Evolutionary conservation across 2,888 invertebrate species (phyloP), one percentile per base, ranked within the genome.

Genomic region (Cotesia congregata): DNA sequence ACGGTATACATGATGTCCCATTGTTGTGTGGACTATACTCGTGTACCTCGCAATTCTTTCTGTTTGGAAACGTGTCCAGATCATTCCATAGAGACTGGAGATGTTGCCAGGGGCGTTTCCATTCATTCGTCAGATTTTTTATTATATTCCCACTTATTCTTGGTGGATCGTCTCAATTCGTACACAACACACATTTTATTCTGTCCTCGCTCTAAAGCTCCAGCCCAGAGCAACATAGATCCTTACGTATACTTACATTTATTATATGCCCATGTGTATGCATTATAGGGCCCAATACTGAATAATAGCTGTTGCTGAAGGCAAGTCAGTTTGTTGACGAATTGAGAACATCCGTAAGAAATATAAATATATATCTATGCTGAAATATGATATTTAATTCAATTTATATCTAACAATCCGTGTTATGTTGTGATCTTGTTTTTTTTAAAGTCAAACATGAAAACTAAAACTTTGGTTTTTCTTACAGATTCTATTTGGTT

Each of bases 51-150:
- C 65, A 71, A 67, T 71, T 71, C 50, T 65, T 12, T 12, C 20
- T 73, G 73, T 76, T 72, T 76, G 62, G 50, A 76, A 76, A 76
- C 73, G 62, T 76, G 76, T 76, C 73, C 69, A 69, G 65, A 20
- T 30, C 38, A 30, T 65, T 65, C 65, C 38, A 30, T 30, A 65
- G 12, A 30, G 20, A 30, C 2, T 30, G 15, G 15, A 38, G 65
- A 38, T 65, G 38, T 65, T 38, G 20, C 65, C 65, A 65, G 38
- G 65, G 65, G 65, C 65, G 65, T 65, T 62, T 65, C 30, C 38
- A 65, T 65, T 65, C 65, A 65, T 65, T 30, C 12, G 20, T 65
- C 12, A 12, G 6, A 30, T 65, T 50, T 50, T 50, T 50, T 50
- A 30, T 30, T 30, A 30, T 50, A 50, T 50, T 50, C 12, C 50